These are phyloP conservation scores for Eutolmus rufibarbis DNA, from an alignment of 2,888 invertebrate species.

Conservation along the genomic window DNA sequence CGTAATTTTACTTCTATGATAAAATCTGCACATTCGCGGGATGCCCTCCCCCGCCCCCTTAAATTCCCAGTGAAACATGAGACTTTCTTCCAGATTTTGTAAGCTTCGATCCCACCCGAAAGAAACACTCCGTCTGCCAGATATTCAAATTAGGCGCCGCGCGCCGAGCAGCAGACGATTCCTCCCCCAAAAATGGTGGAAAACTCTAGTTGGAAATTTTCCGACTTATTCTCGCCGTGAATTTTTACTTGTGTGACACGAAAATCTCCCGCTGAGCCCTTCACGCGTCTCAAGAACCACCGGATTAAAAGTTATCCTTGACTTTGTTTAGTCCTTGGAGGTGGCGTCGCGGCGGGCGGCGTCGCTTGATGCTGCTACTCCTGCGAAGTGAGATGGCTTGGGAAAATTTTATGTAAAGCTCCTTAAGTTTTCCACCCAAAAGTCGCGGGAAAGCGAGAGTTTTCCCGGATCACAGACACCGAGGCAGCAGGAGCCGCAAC, in stretches of 20 bases:
- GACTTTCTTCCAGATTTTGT: neutral
- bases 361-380: neutral
- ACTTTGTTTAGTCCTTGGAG: neutral
- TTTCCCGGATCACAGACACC: neutral
- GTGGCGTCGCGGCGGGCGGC: neutral
- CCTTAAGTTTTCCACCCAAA: neutral
- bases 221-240: neutral
- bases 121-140: neutral
- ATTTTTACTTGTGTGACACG: constrained; percentile 27
- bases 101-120: neutral
- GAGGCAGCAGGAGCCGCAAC: neutral
- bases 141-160: neutral
- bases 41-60: neutral
- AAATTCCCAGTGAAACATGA: neutral
- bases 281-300: neutral
- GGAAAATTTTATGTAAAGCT: neutral
- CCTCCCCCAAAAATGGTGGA: neutral
- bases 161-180: neutral
- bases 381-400: neutral
- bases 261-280: constrained; percentile 34
- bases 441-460: neutral
- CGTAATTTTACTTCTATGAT: neutral
- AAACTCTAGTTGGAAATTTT: neutral
- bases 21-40: neutral
- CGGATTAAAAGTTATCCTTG: constrained; percentile 8